Evolutionary conservation across 1,140 invertebrate genomes (phyloP), one percentile per base, ranked within the genome.

Genomic region (Caerostris extrusa): DNA sequence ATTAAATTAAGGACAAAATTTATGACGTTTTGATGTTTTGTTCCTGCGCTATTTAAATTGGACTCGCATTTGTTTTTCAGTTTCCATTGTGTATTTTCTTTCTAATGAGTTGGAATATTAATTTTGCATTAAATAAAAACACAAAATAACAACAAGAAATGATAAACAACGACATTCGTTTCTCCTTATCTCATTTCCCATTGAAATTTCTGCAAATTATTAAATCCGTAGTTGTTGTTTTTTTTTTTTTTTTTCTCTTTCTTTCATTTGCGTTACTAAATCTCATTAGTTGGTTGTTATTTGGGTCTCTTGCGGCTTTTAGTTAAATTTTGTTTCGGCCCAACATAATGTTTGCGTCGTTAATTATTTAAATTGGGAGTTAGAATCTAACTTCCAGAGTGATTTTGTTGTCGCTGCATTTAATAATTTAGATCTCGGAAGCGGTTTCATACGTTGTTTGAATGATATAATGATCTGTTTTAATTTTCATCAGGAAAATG

Each of bases 61-160:
- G 87, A 89, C n/a, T 19, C 55, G 53, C 82, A 8, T 56, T 50
- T 34, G 19, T 77, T 56, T 82, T 82, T 83, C 57, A 69, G n/a
- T 12, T 69, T 50, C 19, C 10, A 19, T 34, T 58, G 17, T 4
- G 56, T 55, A 10, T 91, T 91, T 81, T 50, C 53, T 91, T n/a
- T 82, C 8, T 81, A 82, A 91, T 81, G 71, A 55, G 90, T 19
- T 81, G 19, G 71, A 57, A 91, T 91, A 91, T 91, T 91, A 91
- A 81, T 91, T 91, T 91, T 69, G n/a, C 90, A 91, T 91, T 81
- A 81, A 60, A 82, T 67, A 61, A 17, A 81, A 8, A 82, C 19
- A 50, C n/a, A 61, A 17, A 81, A 10, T 61, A n/a, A 50, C n/a
- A 58, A 81, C 50, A 17, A 34, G 6, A 82, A 81, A 81, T 81